Evolutionary conservation across 2,113 vertebrate genomes (phyloP).

Genomic region (Condylura cristata): DNA sequence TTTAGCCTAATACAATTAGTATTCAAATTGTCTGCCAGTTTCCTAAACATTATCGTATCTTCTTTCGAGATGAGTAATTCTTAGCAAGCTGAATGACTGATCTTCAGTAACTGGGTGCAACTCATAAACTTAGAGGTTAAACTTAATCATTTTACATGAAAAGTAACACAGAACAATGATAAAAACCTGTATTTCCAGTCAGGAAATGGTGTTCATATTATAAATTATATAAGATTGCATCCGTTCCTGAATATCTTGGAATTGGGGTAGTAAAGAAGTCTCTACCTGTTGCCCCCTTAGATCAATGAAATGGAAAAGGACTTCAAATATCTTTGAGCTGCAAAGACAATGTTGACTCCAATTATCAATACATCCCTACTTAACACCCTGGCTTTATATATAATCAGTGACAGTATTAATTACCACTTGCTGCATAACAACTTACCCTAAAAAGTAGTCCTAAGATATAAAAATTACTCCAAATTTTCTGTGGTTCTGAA

Average conservation of each 20-base stretch:
- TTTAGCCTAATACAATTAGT: neutral
- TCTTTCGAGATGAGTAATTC: slow-evolving; percentile 11
- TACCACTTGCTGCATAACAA: neutral
- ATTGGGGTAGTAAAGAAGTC: neutral
- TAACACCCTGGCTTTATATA: neutral
- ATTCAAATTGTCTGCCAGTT: neutral
- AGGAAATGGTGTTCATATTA: neutral
- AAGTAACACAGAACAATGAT: neutral
- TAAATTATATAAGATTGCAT: neutral
- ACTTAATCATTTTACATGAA: neutral
- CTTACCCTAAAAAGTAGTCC: neutral
- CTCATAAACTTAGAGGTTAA: neutral
- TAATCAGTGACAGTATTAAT: neutral
- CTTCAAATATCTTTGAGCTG: neutral
- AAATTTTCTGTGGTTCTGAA: neutral
- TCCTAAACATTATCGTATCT: neutral
- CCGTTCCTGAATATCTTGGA: neutral
- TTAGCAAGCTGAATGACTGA: neutral
- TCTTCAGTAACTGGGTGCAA: neutral
- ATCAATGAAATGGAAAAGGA: neutral
- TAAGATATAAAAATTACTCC: neutral
- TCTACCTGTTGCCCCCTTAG: neutral
- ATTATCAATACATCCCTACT: neutral
- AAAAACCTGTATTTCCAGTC: neutral
- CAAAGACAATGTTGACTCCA: neutral